Evolutionary conservation across 1,140 invertebrate genomes (phyloP).

Genomic region (Micrasema longulum): DNA sequence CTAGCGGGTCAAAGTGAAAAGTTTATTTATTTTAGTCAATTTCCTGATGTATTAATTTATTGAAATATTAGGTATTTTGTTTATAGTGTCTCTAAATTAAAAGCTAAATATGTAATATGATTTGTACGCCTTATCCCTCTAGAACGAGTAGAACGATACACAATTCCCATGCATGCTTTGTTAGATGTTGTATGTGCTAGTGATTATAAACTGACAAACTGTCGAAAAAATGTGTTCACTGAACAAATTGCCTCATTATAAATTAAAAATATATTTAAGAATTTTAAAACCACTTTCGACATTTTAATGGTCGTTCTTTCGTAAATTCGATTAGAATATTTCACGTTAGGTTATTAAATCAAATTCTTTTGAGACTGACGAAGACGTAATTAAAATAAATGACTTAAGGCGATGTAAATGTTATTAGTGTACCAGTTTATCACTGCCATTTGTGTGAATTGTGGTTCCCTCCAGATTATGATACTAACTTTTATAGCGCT

Average conservation of each 20-base stretch:
- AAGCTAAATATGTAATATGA: background rate
- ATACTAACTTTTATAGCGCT: slow-evolving; percentile 1
- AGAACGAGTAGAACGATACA: slow-evolving; percentile 3
- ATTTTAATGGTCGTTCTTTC: slow-evolving; percentile 28
- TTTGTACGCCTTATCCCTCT: slow-evolving; percentile 12
- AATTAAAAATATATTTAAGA: slow-evolving; percentile 29
- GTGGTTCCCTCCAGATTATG: slow-evolving; percentile 11
- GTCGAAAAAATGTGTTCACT: slow-evolving; percentile 45
- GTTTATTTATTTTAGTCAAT: slow-evolving; percentile 39
- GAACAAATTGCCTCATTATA: slow-evolving; percentile 41
- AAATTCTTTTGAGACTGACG: slow-evolving; percentile 53
- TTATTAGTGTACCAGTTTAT: slow-evolving; percentile 42
- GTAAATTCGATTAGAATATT: slow-evolving; percentile 46
- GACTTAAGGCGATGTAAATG: slow-evolving; percentile 31
- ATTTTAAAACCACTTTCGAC: slow-evolving; percentile 23
- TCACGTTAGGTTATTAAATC: slow-evolving; percentile 42
- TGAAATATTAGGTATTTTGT: slow-evolving; percentile 9
- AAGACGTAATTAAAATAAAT: slow-evolving; percentile 39
- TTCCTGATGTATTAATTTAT: slow-evolving; percentile 7
- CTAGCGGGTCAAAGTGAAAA: too few species aligned
- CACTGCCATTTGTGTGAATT: slow-evolving; percentile 46
- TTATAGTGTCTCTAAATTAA: background rate
- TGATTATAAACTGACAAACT: slow-evolving; percentile 30
- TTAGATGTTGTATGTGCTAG: slow-evolving; percentile 16
- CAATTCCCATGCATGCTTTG: slow-evolving; percentile 8